These are phyloP conservation scores for Gerris buenoi DNA, from an alignment of 1,140 invertebrate genomes.

Conservation along the genomic window DNA sequence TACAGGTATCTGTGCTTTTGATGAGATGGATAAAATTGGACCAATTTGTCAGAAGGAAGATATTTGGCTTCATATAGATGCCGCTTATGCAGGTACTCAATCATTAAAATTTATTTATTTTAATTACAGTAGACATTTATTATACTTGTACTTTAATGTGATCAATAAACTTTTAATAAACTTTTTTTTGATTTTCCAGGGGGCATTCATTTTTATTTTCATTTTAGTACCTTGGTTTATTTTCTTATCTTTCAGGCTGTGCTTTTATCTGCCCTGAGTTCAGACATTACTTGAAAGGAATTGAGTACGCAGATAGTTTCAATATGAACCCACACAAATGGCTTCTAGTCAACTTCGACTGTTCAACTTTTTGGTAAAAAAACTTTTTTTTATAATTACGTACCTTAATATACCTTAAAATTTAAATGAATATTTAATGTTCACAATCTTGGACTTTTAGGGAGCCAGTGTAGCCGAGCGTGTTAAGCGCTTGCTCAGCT, in stretches of 20 bases:
- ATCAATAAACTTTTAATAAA: no score
- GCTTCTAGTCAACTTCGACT: conserved; percentile 83
- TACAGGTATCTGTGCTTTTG: conserved; percentile 83
- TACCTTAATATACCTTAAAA: no score
- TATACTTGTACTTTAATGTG: no score
- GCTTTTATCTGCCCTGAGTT: conserved; percentile 85
- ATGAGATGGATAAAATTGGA: conserved; percentile 67
- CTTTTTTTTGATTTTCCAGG: no score
- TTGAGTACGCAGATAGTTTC: conserved; percentile 70
- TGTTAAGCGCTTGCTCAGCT: no score
- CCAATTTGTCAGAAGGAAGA: conserved; percentile 56
- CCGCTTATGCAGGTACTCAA: conserved; percentile 75
- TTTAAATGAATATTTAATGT: no score
- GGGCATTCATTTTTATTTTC: background rate
- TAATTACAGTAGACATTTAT: no score
- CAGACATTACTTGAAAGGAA: conserved; percentile 57
- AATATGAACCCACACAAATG: conserved; percentile 89
- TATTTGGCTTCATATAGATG: conserved; percentile 78
- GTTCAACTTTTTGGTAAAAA: conserved; percentile 67
- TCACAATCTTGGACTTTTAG: no score
- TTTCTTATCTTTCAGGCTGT: no score
- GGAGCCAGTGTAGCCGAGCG: no score
- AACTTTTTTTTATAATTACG: no score
- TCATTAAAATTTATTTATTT: no score
- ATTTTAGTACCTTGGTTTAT: conserved; percentile 3